Percentiles rank a stretch among this genome's conserved stretches.
Evolutionary conservation across 2,888 invertebrate species (phyloP).

Genomic region (Troides aeacus): DNA sequence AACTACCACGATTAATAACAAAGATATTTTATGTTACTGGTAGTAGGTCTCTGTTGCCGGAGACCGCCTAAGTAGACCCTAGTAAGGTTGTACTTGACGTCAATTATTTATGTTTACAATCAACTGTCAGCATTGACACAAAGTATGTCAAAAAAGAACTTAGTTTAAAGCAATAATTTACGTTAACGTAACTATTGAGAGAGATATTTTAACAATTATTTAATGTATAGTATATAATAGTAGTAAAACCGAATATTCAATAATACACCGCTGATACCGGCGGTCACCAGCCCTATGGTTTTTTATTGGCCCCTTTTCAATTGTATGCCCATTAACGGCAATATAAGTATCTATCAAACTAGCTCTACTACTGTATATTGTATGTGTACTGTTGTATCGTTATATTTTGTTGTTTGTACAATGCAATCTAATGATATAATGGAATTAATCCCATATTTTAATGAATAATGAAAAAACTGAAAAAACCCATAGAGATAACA

Average conservation of each 20-base stretch:
- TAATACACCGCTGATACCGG: background rate
- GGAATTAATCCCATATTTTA: background rate
- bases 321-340: slow-evolving; percentile 45
- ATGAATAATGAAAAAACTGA: background rate
- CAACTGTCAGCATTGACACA: background rate
- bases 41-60: too few relatives aligned
- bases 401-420: too few relatives aligned
- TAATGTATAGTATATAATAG: background rate
- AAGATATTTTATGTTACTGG: too few relatives aligned
- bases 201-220: too few relatives aligned
- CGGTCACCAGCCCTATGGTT: slow-evolving; percentile 47
- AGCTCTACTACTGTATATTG: background rate
- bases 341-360: slow-evolving; percentile 34
- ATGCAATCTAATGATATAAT: too few relatives aligned
- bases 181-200: too few relatives aligned
- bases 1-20: too few relatives aligned
- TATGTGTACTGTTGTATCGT: background rate
- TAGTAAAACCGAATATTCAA: slow-evolving; percentile 24
- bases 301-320: slow-evolving; percentile 62
- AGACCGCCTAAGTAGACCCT: too few relatives aligned
- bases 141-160: background rate
- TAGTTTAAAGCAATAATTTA: too few relatives aligned
- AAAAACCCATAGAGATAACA: background rate
- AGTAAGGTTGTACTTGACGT: slow-evolving; percentile 6
- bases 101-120: background rate